Conservation (phyloP, 1,140 invertebrate species). For the Drosophila parabipectinata region DNA sequence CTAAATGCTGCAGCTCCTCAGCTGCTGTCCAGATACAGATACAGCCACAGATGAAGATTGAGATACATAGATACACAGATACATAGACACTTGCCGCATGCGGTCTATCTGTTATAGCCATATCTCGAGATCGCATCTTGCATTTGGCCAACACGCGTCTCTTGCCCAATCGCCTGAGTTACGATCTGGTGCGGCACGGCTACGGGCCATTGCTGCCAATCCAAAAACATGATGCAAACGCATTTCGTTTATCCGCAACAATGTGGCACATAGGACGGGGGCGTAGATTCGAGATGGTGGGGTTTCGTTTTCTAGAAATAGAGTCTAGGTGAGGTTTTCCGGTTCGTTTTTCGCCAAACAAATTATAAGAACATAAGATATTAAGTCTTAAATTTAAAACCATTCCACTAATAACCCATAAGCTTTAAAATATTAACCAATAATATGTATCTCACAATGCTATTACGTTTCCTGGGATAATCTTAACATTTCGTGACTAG, state of each 20-base stretch:
- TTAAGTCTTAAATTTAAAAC: too few relatives aligned
- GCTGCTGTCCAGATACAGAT: conserved; percentile 18
- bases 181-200: conserved; percentile 63
- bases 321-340: not conserved
- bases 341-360: not conserved
- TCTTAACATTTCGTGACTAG: conserved; percentile 14
- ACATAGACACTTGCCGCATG: conserved; percentile 10
- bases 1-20: conserved; percentile 65
- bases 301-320: not conserved
- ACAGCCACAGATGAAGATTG: conserved; percentile 14
- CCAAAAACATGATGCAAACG: conserved; percentile 63
- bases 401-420: not conserved
- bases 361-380: too few relatives aligned
- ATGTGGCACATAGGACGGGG: conserved; percentile 29
- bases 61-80: conserved; percentile 25
- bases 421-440: not conserved
- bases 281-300: not conserved
- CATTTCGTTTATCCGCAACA: conserved; percentile 44
- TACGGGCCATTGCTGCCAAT: conserved; percentile 48
- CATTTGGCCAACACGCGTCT: conserved; percentile 59
- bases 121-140: conserved; percentile 71
- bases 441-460: not conserved
- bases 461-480: not conserved
- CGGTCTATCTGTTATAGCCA: conserved; percentile 33
- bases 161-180: conserved; percentile 71